A percentile compares a stretch with the other conserved stretches of the same genome.
Evolutionary conservation across 2,888 invertebrate genomes (phyloP).

Genomic region (Pelosia muscerda): DNA sequence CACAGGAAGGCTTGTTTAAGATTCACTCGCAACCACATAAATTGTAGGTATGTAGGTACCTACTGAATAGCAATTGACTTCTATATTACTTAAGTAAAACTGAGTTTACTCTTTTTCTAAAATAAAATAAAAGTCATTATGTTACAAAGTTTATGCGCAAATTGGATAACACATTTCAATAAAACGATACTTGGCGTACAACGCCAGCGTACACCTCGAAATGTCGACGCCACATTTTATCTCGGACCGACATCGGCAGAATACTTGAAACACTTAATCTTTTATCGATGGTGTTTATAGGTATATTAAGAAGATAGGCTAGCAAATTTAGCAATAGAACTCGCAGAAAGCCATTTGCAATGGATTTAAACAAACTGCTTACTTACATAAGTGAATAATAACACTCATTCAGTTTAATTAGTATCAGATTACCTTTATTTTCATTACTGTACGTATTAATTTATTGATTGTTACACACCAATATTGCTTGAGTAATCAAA

Average conservation of each 20-base stretch:
- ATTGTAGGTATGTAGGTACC: no score
- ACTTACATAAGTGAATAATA: no score
- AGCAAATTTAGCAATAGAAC: no score
- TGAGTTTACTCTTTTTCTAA: not conserved
- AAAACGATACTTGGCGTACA: not conserved
- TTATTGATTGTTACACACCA: not conserved
- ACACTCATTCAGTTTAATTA: no score
- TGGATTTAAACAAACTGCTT: no score
- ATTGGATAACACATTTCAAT: not conserved
- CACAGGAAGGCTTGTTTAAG: not conserved
- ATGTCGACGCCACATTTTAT: not conserved
- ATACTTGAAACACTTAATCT: not conserved
- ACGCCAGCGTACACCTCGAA: no score
- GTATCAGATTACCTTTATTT: no score
- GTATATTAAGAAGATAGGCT: not conserved
- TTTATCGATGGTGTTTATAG: not conserved
- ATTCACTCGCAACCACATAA: not conserved
- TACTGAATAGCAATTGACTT: not conserved
- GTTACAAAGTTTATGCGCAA: not conserved
- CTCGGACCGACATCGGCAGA: not conserved
- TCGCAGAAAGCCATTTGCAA: no score
- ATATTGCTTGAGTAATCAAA: not conserved
- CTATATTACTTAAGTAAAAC: not conserved
- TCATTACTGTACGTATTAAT: not conserved
- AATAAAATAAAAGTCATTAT: not conserved